Base-by-base conservation (phyloP, 2,888 invertebrate genomes). In the Drosophila tripunctata region DNA sequence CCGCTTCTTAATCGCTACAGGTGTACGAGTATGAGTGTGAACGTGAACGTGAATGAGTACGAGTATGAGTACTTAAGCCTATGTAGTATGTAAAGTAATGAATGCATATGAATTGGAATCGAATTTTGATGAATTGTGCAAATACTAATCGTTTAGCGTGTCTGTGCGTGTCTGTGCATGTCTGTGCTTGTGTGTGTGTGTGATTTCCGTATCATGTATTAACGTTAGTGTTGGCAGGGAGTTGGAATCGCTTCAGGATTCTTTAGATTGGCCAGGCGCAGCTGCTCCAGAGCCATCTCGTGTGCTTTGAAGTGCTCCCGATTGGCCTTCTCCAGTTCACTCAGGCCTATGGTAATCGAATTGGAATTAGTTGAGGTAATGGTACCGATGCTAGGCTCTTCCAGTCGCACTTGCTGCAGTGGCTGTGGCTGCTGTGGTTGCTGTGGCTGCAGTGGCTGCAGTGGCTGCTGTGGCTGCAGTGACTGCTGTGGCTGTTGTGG, bases 281-380 rank as follows among this genome's bases (percentile, higher is more conserved):
- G 73, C 35, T 89, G 89, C 41, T 90, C 89, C 58, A 88, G 66
- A 0, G 90, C 90, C n/a, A 87, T 64, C 57, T 90, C 88, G 30
- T 91, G 90, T 2, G 90, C 91, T 3, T 82, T 85, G 45, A 90
- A 89, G 50, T 90, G 90, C 17, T 89, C 90, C 15, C 80, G 81
- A 1, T 83, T 89, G 6, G 90, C 91, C 55, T 73, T 72, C 40
- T 90, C 88, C 51, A 89, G 45, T 19, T 84, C 86, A 33, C 74
- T 69, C 43, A 81, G 43, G 1, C 45, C 45, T 1, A 10, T 21
- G 19, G 55, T 4, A 10, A 15, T n/a, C 10, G 38, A 5, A 31
- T 8, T 44, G 41, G 24, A 10, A 36, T 12, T 38, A 8, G 38
- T 27, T 10, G 10, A 10, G 27, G 10, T 4, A 10, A 1, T 3